phyloP scores from a whole-genome alignment of 2,888 invertebrate genomes.

The Lasioglossum figueresi region DNA sequence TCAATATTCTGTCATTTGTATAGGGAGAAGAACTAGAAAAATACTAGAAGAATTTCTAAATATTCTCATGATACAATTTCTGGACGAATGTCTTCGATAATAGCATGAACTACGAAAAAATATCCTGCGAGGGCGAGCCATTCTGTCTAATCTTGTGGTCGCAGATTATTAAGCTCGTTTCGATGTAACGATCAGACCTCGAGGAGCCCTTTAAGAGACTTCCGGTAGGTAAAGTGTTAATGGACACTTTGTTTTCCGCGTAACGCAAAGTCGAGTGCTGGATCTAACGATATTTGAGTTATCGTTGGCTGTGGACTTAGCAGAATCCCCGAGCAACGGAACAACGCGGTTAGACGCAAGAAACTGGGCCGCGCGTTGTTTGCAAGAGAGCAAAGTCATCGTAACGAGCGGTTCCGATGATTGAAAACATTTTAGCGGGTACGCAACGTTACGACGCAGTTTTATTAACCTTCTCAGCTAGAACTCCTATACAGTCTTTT shows the following conservation, averaged over 20 bases:
- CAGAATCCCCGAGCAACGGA: conserved; percentile 13
- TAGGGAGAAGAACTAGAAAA: too few relatives aligned
- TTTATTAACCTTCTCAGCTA: conserved; percentile 22
- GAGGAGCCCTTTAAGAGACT: not conserved
- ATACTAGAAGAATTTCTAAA: too few relatives aligned
- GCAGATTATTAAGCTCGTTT: not conserved
- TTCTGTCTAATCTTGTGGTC: not conserved
- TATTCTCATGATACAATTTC: too few relatives aligned
- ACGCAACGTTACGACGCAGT: not conserved
- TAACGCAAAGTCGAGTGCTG: not conserved
- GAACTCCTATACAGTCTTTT: not conserved
- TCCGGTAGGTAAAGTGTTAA: not conserved
- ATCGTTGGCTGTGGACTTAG: conserved; percentile 33
- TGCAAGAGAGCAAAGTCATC: conserved; percentile 1
- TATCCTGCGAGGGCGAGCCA: not conserved
- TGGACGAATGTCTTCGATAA: not conserved
- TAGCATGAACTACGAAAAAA: not conserved
- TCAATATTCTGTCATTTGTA: too few relatives aligned
- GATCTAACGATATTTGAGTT: conserved; percentile 37
- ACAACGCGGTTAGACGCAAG: conserved; percentile 3
- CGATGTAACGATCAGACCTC: not conserved
- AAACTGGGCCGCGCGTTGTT: conserved; percentile 20
- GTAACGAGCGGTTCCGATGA: conserved; percentile 8
- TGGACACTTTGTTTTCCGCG: not conserved
- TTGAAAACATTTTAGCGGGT: conserved; percentile 12